phyloP scores from a whole-genome alignment of 2,888 invertebrate genomes.

The Orthonevra nobilis region DNA sequence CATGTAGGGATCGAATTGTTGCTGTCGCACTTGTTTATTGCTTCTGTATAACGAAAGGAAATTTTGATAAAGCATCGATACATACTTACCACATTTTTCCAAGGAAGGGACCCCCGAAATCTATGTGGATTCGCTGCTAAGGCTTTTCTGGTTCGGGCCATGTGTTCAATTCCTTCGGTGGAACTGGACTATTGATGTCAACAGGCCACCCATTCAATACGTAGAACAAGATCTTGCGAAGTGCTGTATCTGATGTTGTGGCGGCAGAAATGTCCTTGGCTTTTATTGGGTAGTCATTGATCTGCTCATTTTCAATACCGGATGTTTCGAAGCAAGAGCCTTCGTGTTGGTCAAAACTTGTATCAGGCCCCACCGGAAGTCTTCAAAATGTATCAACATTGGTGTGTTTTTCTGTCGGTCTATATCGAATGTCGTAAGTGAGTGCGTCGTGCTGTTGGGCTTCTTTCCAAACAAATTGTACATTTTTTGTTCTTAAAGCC shows the following conservation, averaged over 20 bases:
- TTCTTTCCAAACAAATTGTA: constrained; percentile 73
- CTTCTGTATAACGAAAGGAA: constrained; percentile 37
- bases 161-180: constrained; percentile 12
- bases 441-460: constrained; percentile 46
- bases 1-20: background rate
- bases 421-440: constrained; percentile 7
- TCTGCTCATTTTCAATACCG: background rate
- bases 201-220: constrained; percentile 22
- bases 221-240: too few relatives aligned
- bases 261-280: constrained; percentile 9
- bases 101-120: constrained; percentile 5
- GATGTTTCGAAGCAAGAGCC: constrained; percentile 19
- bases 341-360: constrained; percentile 49
- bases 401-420: too few relatives aligned
- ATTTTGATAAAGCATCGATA: constrained; percentile 24
- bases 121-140: constrained; percentile 26
- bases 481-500: constrained; percentile 65
- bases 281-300: constrained; percentile 41
- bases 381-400: constrained; percentile 65
- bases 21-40: too few relatives aligned
- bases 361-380: constrained; percentile 51
- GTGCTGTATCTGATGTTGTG: too few relatives aligned
- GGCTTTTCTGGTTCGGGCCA: constrained; percentile 31
- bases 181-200: background rate
- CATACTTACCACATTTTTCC: constrained; percentile 24